Evolutionary conservation across 1,140 invertebrate genomes (phyloP).

Genomic region (Hylaeus volcanicus): DNA sequence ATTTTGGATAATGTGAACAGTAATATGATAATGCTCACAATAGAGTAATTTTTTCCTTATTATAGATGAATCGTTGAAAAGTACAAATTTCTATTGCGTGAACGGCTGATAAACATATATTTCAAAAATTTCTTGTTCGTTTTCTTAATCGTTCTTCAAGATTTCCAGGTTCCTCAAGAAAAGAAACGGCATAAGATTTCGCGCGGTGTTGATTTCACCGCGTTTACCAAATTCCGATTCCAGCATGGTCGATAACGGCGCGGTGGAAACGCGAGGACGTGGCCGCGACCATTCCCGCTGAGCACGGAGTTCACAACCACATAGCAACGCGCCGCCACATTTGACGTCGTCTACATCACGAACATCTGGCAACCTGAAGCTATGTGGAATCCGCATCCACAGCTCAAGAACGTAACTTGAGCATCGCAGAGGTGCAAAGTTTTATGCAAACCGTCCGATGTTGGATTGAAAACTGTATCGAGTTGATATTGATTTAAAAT

Average conservation of each 20-base stretch:
- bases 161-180: no score
- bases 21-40: no score
- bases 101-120: no score
- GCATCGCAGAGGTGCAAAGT: neutral
- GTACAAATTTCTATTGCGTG: no score
- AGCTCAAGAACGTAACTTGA: neutral
- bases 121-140: no score
- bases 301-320: conserved; percentile 38
- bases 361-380: conserved; percentile 49
- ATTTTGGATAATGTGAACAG: neutral
- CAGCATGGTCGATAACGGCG: conserved; percentile 59
- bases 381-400: conserved; percentile 54
- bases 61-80: no score
- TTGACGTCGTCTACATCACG: conserved; percentile 4
- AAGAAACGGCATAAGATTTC: neutral
- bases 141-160: no score
- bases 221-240: conserved; percentile 44
- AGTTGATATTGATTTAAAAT: no score
- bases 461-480: no score
- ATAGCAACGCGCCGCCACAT: conserved; percentile 58
- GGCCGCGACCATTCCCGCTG: conserved; percentile 34
- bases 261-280: conserved; percentile 63
- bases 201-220: conserved; percentile 51
- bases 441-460: no score
- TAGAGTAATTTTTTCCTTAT: no score